Conservation (phyloP, 2,113 vertebrate genomes). For the Turnix velox region DNA sequence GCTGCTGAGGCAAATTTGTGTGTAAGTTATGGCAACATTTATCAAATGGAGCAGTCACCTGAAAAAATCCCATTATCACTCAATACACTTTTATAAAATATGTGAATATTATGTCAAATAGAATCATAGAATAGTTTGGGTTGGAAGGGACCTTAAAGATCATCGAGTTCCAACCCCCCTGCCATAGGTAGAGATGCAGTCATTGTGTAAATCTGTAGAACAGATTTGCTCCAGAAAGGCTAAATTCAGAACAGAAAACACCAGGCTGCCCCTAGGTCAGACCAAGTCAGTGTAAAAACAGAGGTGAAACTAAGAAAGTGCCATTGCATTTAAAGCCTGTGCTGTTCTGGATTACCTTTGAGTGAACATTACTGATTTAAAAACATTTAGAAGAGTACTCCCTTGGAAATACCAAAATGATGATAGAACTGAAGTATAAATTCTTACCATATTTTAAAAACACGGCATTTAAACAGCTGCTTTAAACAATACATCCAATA, state of each 20-base stretch:
- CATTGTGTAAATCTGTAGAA: neutral
- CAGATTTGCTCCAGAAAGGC: neutral
- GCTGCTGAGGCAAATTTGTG: neutral
- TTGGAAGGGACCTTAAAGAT: no score
- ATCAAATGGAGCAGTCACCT: neutral
- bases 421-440: neutral
- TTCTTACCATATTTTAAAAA: neutral
- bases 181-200: no score
- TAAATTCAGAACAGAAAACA: neutral
- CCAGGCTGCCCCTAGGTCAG: neutral
- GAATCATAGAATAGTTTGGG: no score
- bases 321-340: neutral
- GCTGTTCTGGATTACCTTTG: neutral
- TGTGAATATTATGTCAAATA: neutral
- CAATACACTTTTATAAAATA: neutral
- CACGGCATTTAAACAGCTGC: neutral
- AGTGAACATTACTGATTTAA: neutral
- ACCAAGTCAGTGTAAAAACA: neutral
- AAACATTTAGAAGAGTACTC: neutral
- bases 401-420: neutral
- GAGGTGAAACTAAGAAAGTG: neutral
- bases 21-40: neutral
- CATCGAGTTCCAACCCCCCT: no score
- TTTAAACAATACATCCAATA: neutral
- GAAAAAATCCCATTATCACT: neutral